phyloP scores from a whole-genome alignment of 2,888 invertebrate species.

The Melitaea athalia region DNA sequence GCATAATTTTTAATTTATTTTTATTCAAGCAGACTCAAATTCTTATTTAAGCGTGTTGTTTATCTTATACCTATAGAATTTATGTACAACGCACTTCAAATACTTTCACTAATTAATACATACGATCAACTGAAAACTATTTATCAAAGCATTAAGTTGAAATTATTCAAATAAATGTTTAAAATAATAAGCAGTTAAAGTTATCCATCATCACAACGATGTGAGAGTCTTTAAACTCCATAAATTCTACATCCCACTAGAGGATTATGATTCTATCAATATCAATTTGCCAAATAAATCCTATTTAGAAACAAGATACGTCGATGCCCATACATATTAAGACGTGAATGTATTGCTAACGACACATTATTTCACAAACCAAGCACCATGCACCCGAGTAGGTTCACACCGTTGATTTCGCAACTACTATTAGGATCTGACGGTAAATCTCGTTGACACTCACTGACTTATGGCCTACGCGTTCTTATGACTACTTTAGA shows the following conservation, averaged over 20 bases:
- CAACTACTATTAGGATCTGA: slow-evolving; percentile 61
- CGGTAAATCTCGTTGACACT: slow-evolving; percentile 63
- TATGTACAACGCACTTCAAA: no score
- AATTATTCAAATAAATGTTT: neutral
- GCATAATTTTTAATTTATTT: neutral
- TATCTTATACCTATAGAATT: no score
- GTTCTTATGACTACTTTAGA: slow-evolving; percentile 19
- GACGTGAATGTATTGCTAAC: slow-evolving; percentile 28
- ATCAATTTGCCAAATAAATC: slow-evolving; percentile 26
- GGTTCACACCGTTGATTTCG: slow-evolving; percentile 51
- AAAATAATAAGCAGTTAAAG: slow-evolving; percentile 2
- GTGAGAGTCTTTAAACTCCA: slow-evolving; percentile 12
- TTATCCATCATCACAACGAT: neutral
- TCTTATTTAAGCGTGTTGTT: no score
- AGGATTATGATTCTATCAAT: slow-evolving; percentile 21
- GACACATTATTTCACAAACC: slow-evolving; percentile 31
- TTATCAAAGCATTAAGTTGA: neutral
- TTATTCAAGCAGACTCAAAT: neutral
- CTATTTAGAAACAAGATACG: slow-evolving; percentile 18
- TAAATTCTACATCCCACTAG: slow-evolving; percentile 23
- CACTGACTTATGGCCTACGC: slow-evolving; percentile 54
- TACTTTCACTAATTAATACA: neutral
- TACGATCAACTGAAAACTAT: neutral
- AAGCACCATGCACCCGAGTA: slow-evolving; percentile 18
- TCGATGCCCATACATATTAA: slow-evolving; percentile 26